A percentile compares a stretch with the other conserved stretches of the same genome.
Conservation (phyloP, 1,140 invertebrate species). For the Wasmannia auropunctata region DNA sequence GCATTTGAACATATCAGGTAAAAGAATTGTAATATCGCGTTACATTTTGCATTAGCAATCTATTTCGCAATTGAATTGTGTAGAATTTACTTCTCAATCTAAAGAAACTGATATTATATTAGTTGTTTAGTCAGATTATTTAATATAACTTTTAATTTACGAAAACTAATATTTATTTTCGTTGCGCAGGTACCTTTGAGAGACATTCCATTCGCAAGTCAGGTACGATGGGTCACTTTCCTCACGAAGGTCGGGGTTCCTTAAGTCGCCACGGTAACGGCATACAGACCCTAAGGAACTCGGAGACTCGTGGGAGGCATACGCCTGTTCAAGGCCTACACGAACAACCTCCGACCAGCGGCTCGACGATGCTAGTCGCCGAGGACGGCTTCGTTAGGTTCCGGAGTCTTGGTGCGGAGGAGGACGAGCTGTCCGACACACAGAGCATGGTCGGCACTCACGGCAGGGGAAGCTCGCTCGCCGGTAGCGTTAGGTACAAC, state of each 20-base stretch:
- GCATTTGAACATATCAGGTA: constrained; percentile 84
- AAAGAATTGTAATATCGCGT: constrained; percentile 4
- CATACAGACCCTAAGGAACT: constrained; percentile 78
- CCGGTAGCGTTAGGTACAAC: constrained; percentile 82
- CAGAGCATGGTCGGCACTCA: constrained; percentile 81
- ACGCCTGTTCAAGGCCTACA: constrained; percentile 76
- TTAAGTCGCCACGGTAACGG: constrained; percentile 83
- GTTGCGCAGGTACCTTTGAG: constrained; percentile 81
- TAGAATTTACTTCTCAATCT: not conserved
- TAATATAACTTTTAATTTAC: not conserved
- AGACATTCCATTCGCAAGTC: constrained; percentile 85
- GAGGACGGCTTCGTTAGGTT: constrained; percentile 94
- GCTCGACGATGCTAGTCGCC: constrained; percentile 90
- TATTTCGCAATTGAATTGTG: not conserved
- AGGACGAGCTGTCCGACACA: constrained; percentile 81
- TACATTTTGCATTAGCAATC: constrained; percentile 9
- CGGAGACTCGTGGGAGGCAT: constrained; percentile 76
- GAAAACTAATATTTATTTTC: not conserved
- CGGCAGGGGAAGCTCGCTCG: constrained; percentile 81
- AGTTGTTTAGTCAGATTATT: not conserved
- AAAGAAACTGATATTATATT: not conserved
- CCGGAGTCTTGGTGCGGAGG: constrained; percentile 87
- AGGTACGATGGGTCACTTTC: constrained; percentile 83
- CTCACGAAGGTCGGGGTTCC: constrained; percentile 82
- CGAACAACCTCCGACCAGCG: constrained; percentile 81